phyloP scores from a whole-genome alignment of 2,888 invertebrate species.

The Horisme vitalbata region DNA sequence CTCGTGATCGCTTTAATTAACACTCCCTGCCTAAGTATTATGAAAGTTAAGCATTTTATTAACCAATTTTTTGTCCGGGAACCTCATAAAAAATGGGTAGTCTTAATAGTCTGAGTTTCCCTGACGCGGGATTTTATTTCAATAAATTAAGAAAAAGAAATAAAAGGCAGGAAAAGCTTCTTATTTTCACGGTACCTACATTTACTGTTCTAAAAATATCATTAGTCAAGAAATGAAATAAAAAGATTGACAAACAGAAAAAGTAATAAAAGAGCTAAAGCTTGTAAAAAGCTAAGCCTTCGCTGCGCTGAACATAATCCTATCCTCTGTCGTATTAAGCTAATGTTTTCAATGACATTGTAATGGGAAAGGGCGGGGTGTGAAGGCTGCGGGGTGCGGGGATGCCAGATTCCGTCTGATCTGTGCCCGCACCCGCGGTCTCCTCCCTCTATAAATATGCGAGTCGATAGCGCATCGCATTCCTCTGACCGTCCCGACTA shows the following conservation, averaged over 20 bases:
- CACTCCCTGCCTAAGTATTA: constrained; percentile 33
- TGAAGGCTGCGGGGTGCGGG: constrained; percentile 23
- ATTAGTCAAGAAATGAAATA: not conserved
- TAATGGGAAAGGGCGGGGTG: constrained; percentile 29
- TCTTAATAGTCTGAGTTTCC: not conserved
- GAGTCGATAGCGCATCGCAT: constrained; percentile 60
- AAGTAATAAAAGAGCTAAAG: no score
- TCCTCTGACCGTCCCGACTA: constrained; percentile 37
- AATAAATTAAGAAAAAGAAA: not conserved
- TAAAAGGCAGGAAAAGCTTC: no score
- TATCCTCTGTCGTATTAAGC: constrained; percentile 26
- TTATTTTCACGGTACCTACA: no score
- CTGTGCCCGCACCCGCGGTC: constrained; percentile 40
- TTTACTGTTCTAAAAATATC: no score
- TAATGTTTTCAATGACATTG: constrained; percentile 36
- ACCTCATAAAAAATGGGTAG: constrained; percentile 5
- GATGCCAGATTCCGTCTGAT: constrained; percentile 36
- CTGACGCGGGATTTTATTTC: not conserved
- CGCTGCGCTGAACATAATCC: constrained; percentile 10
- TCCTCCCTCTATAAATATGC: constrained; percentile 58
- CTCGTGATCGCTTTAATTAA: constrained; percentile 51
- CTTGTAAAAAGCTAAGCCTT: not conserved
- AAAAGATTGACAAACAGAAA: no score
- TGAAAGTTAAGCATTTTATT: constrained; percentile 31
- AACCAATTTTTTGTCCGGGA: constrained; percentile 19